Evolutionary conservation across 2,888 invertebrate species (phyloP).

Genomic region (Ernsta delagoae): DNA sequence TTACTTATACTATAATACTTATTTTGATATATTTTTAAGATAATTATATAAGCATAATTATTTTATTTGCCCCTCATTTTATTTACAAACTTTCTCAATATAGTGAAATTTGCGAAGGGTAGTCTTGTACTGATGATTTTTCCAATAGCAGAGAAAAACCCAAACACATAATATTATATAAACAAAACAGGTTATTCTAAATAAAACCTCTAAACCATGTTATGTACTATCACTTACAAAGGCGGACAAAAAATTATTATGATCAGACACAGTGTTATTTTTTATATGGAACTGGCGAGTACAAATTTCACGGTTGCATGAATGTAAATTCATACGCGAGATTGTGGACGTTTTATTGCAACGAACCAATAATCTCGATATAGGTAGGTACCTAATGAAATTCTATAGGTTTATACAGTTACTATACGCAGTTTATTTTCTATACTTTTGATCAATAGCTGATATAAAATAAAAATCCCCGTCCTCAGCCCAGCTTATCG

Average conservation of each 20-base stretch:
- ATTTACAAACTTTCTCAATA: too few species aligned
- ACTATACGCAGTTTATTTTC: too few species aligned
- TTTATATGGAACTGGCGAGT: slow-evolving; percentile 15
- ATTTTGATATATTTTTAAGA: too few species aligned
- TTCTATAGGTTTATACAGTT: not conserved
- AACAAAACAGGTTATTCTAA: too few species aligned
- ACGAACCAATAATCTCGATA: not conserved
- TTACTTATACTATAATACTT: too few species aligned
- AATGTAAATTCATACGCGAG: slow-evolving; percentile 27
- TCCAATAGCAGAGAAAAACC: too few species aligned
- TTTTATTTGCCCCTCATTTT: too few species aligned
- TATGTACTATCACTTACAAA: not conserved
- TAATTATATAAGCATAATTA: too few species aligned
- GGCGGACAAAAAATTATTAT: slow-evolving; percentile 35
- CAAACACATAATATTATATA: too few species aligned
- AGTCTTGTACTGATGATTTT: too few species aligned
- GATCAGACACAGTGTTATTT: slow-evolving; percentile 29
- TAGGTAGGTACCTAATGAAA: slow-evolving; percentile 10
- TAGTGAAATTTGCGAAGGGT: too few species aligned
- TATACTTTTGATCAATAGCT: not conserved
- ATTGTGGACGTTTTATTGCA: slow-evolving; percentile 24
- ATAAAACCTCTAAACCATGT: too few species aligned
- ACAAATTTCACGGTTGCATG: slow-evolving; percentile 36
- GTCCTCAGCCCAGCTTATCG: slow-evolving; percentile 45
- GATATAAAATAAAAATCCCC: slow-evolving; percentile 42